These are phyloP conservation scores for Siphlonurus alternatus DNA, from an alignment of 2,888 invertebrate genomes.

Conservation along the genomic window DNA sequence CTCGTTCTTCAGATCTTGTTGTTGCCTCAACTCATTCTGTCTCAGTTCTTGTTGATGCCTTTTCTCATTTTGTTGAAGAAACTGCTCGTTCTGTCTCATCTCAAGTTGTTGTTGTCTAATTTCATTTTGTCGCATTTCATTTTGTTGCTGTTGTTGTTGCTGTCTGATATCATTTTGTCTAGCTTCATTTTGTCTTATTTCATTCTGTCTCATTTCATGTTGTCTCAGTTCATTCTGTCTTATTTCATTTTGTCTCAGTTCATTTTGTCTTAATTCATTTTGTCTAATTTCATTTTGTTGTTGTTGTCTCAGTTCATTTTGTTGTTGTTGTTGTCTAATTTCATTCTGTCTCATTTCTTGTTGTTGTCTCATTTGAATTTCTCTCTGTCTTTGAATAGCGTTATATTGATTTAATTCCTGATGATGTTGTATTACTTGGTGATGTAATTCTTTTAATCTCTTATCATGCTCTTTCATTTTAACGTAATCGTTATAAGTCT, in stretches of 20 bases:
- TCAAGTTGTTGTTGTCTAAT: conserved; percentile 23
- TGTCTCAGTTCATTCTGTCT: not conserved
- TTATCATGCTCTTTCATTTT: not conserved
- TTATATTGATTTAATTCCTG: not conserved
- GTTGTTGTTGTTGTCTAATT: conserved; percentile 17
- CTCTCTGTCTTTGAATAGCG: not conserved
- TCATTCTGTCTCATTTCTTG: conserved; percentile 19
- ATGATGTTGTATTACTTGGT: conserved; percentile 6
- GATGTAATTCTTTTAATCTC: not conserved
- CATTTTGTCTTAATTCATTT: conserved; percentile 22
- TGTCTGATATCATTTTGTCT: conserved; percentile 17
- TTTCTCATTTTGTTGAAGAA: conserved; percentile 21
- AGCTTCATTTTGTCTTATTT: conserved; percentile 17
- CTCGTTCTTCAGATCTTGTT: conserved; percentile 23
- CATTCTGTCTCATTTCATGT: conserved; percentile 18
- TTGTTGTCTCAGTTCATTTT: conserved; percentile 15
- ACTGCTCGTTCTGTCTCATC: conserved; percentile 24
- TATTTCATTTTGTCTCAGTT: not conserved
- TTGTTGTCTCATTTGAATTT: not conserved
- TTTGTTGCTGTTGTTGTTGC: conserved; percentile 17
- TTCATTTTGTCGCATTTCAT: conserved; percentile 19
- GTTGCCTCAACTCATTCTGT: conserved; percentile 12
- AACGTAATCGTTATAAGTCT: not conserved
- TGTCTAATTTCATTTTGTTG: conserved; percentile 19
- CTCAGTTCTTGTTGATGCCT: conserved; percentile 16